These are phyloP conservation scores for Desoria tigrina DNA, from an alignment of 2,888 invertebrate genomes.

Conservation along the genomic window DNA sequence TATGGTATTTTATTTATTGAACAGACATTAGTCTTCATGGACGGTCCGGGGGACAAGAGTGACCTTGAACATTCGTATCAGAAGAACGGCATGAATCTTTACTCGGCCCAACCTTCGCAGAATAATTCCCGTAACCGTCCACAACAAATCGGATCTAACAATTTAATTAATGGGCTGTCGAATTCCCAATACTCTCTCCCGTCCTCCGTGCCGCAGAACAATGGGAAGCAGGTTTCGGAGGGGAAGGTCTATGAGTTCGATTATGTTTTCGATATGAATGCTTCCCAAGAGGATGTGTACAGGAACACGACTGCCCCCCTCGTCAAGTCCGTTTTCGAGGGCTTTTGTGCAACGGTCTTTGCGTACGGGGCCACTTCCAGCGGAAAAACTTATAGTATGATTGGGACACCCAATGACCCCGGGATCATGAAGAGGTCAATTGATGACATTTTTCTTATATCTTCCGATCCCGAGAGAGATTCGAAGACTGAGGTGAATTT, in stretches of 20 bases:
- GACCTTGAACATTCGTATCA: slow-evolving; percentile 42
- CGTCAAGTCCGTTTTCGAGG: slow-evolving; percentile 80
- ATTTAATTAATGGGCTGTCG: slow-evolving; percentile 1
- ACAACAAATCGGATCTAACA: background rate
- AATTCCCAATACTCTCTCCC: background rate
- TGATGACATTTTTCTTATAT: slow-evolving; percentile 72
- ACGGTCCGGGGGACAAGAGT: slow-evolving; percentile 34
- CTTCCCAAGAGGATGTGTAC: slow-evolving; percentile 81
- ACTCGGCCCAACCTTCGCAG: background rate
- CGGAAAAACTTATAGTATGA: slow-evolving; percentile 91
- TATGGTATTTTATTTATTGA: no score
- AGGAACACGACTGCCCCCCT: slow-evolving; percentile 79
- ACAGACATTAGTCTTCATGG: slow-evolving; percentile 47
- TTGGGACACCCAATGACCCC: slow-evolving; percentile 67
- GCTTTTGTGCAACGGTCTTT: slow-evolving; percentile 93
- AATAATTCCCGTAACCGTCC: background rate
- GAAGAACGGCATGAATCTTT: background rate
- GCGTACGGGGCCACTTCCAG: slow-evolving; percentile 81
- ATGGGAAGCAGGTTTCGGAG: background rate
- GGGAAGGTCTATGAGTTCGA: slow-evolving; percentile 78
- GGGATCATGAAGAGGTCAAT: slow-evolving; percentile 87
- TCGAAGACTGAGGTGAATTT: slow-evolving; percentile 39
- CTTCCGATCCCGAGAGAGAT: slow-evolving; percentile 36
- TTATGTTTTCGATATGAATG: slow-evolving; percentile 80
- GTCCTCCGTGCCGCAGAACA: background rate